Conservation (phyloP, 2,888 invertebrate genomes). For the Pharmacophagus antenor region DNA sequence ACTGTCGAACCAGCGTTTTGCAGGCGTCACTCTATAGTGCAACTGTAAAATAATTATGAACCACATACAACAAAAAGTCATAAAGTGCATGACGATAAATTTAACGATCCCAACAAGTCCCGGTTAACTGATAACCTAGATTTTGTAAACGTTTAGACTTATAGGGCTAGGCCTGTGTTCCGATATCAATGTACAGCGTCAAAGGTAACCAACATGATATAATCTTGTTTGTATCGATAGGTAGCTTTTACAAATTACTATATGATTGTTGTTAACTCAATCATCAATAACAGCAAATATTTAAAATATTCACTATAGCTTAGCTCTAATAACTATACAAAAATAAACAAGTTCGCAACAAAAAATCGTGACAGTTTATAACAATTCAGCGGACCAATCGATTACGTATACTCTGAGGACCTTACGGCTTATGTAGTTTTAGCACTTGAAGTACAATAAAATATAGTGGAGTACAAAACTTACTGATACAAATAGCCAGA, state of each 20-base stretch:
- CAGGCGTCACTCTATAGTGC: constrained; percentile 31
- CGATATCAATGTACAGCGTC: background rate
- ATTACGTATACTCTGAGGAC: background rate
- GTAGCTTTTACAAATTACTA: no score
- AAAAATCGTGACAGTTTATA: background rate
- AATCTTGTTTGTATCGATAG: no score
- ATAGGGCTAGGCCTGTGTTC: no score
- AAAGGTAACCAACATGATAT: no score
- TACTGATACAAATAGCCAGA: constrained; percentile 24
- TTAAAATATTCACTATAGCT: background rate
- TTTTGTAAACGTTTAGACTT: constrained; percentile 37
- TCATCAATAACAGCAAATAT: no score
- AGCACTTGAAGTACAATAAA: constrained; percentile 45
- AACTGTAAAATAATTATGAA: constrained; percentile 50
- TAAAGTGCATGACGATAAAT: constrained; percentile 64
- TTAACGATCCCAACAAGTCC: constrained; percentile 60
- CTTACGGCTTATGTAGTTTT: background rate
- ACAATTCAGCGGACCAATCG: no score
- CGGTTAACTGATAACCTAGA: constrained; percentile 69
- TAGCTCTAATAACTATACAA: background rate
- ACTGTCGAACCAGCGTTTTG: constrained; percentile 39
- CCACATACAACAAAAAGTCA: constrained; percentile 64
- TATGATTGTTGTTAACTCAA: no score
- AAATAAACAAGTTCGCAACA: background rate
- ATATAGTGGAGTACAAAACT: constrained; percentile 25